Percentiles rank a stretch among this genome's conserved stretches.
phyloP scores from a whole-genome alignment of 1,140 invertebrate species.

The Cecropterus lyciades region DNA sequence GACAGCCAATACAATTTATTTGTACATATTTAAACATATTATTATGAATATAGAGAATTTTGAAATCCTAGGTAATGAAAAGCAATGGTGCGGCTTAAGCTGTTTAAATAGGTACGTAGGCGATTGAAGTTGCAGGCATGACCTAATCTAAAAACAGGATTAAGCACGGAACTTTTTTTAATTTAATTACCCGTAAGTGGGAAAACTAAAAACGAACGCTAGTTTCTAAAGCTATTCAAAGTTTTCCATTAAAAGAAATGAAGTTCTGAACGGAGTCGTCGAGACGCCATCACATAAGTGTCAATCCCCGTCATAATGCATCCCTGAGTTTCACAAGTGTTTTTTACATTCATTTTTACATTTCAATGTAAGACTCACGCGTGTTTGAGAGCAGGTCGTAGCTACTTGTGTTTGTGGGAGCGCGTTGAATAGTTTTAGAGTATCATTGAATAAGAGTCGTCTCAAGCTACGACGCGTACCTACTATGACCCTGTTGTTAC shows the following conservation, averaged over 20 bases:
- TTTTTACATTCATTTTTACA: conserved; percentile 39
- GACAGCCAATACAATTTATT: too few relatives aligned
- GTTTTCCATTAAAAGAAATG: conserved; percentile 25
- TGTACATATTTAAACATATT: too few relatives aligned
- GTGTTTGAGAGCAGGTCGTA: conserved; percentile 45
- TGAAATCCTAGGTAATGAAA: too few relatives aligned
- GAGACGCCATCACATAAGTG: conserved; percentile 17
- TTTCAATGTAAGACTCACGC: conserved; percentile 48
- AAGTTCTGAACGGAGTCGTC: conserved; percentile 13
- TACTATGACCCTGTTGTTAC: conserved; percentile 40
- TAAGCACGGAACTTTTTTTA: background rate
- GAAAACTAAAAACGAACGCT: conserved; percentile 12
- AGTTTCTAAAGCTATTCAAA: conserved; percentile 26
- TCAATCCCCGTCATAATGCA: conserved; percentile 21
- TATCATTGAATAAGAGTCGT: conserved; percentile 53
- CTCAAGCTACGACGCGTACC: conserved; percentile 43
- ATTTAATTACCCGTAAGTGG: background rate
- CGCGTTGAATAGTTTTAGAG: conserved; percentile 51
- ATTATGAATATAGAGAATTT: too few relatives aligned
- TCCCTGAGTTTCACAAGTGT: conserved; percentile 10
- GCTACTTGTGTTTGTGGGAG: conserved; percentile 23
- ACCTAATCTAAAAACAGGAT: too few relatives aligned
- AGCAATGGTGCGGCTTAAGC: too few relatives aligned
- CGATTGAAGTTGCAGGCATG: too few relatives aligned
- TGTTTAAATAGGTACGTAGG: too few relatives aligned